Percentiles rank a stretch among this genome's conserved stretches.
Evolutionary conservation across 2,888 invertebrate genomes (phyloP).

Genomic region (Theodoxus fluviatilis): DNA sequence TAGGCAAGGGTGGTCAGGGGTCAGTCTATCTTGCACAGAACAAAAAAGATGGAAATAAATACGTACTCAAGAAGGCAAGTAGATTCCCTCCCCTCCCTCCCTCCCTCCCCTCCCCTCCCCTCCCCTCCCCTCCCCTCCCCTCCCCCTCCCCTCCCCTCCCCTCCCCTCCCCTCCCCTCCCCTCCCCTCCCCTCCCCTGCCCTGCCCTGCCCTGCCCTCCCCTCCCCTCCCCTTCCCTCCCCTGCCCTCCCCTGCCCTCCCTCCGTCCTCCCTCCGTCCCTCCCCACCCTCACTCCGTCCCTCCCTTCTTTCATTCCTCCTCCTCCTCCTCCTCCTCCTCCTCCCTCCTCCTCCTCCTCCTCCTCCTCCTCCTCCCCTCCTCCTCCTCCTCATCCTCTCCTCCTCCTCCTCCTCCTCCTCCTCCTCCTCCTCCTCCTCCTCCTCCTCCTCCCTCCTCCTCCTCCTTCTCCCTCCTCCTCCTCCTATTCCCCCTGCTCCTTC

Average conservation of each 20-base stretch:
- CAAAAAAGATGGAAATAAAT: conserved; percentile 44
- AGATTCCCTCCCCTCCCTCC: not conserved
- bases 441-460: not conserved
- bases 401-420: not conserved
- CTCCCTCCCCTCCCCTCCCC: not conserved
- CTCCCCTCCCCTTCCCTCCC: not conserved
- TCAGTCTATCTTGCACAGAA: conserved; percentile 52
- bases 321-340: conserved; percentile 2
- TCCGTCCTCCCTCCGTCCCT: not conserved
- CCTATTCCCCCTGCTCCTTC: not conserved
- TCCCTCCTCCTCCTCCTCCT: not conserved
- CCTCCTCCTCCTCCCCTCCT: not conserved
- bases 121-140: not conserved
- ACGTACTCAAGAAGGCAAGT: conserved; percentile 57
- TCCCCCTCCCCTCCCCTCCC: not conserved
- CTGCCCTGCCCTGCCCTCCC: not conserved
- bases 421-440: too few relatives aligned
- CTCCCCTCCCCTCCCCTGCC: not conserved
- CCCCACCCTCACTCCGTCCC: not conserved
- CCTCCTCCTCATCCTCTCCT: not conserved
- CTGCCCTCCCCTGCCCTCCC: not conserved
- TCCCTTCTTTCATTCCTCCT: not conserved
- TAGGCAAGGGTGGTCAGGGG: conserved; percentile 58
- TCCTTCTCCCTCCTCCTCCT: not conserved
- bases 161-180: not conserved